Conservation (phyloP, 2,797 vertebrate species). For the Fundulus diaphanus region DNA sequence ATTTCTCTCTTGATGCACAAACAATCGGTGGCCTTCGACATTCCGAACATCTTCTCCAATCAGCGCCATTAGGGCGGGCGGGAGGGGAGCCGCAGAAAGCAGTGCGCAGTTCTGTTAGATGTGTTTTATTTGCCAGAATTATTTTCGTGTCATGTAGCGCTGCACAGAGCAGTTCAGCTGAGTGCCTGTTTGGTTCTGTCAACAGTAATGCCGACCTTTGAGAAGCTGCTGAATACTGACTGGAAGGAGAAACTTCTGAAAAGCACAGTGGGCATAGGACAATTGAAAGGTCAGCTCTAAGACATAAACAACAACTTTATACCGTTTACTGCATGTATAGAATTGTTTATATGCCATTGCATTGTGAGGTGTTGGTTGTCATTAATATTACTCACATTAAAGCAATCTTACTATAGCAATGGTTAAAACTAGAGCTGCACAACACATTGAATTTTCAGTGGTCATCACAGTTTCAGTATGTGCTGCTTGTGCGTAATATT, state of each 20-base stretch:
- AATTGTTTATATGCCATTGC: neutral
- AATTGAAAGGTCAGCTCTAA: conserved; percentile 88
- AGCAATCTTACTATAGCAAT: neutral
- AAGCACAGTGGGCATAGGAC: conserved; percentile 79
- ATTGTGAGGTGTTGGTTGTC: neutral
- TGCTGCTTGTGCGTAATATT: no score
- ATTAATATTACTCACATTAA: neutral
- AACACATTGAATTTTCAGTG: no score
- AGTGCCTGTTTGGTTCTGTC: conserved; percentile 65
- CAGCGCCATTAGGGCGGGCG: conserved; percentile 57
- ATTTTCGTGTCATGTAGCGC: conserved; percentile 37
- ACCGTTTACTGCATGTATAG: neutral
- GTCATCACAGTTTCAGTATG: no score
- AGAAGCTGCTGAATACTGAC: conserved; percentile 92
- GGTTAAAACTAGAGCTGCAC: neutral
- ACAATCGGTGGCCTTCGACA: conserved; percentile 62
- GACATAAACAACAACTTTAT: conserved; percentile 20
- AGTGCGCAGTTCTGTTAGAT: conserved; percentile 42
- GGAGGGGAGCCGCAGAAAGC: conserved; percentile 50
- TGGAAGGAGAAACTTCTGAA: conserved; percentile 93
- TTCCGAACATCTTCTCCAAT: conserved; percentile 59
- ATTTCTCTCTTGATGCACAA: conserved; percentile 63
- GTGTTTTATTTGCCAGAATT: conserved; percentile 52
- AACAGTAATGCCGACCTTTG: conserved; percentile 93
- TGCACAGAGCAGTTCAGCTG: conserved; percentile 28